Evolutionary conservation across 2,888 invertebrate genomes (phyloP).

Genomic region (Cosmopolites sordidus): DNA sequence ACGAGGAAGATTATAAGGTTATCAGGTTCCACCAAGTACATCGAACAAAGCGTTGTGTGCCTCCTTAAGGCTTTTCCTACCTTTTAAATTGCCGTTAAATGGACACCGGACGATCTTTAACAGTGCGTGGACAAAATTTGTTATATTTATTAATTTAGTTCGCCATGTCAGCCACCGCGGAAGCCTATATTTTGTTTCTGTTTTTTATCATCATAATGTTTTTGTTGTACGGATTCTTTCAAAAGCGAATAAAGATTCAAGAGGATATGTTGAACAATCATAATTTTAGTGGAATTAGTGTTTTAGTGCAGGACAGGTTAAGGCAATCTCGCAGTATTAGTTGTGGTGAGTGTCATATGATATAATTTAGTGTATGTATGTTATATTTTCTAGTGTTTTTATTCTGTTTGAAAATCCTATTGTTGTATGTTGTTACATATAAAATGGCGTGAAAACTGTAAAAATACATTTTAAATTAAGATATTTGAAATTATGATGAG

Average conservation of each 20-base stretch:
- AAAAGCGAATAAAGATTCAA: constrained; percentile 27
- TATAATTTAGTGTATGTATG: too few species aligned
- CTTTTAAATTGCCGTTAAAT: constrained; percentile 14
- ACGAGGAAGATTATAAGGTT: not conserved
- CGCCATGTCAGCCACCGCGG: constrained; percentile 27
- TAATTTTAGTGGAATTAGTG: constrained; percentile 14
- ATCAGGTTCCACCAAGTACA: not conserved
- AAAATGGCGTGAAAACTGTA: too few species aligned
- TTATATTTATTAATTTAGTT: constrained; percentile 6
- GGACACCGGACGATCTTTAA: constrained; percentile 4
- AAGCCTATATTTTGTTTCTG: constrained; percentile 29
- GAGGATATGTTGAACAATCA: constrained; percentile 20
- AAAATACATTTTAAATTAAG: too few species aligned
- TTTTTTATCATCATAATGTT: constrained; percentile 30
- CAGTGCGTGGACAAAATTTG: constrained; percentile 5
- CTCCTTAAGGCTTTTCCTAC: not conserved
- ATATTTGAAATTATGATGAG: too few species aligned
- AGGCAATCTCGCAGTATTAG: constrained; percentile 4
- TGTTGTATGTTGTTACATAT: too few species aligned
- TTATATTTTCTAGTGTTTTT: too few species aligned
- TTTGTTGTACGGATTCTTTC: constrained; percentile 32
- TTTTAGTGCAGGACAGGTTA: constrained; percentile 14
- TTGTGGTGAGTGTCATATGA: constrained; percentile 6
- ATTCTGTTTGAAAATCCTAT: too few species aligned
- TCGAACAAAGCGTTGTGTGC: not conserved